Conservation (phyloP, 2,888 invertebrate species). For the Pyrochroa serraticornis region DNA sequence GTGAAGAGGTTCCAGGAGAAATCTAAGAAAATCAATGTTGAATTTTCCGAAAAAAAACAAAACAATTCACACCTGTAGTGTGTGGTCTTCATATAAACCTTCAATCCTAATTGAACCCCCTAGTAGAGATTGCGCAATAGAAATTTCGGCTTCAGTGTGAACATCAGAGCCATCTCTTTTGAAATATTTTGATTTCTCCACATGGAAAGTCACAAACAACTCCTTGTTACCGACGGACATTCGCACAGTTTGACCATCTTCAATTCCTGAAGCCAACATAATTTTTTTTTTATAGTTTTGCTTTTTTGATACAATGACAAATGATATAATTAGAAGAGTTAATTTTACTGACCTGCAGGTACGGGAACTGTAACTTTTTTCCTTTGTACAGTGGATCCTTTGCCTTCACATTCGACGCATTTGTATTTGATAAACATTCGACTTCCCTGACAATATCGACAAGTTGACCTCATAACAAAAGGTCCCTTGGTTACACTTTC, state of each 20-base stretch:
- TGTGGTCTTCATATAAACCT: conserved; percentile 95
- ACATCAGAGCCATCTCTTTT: conserved; percentile 92
- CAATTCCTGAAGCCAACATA: conserved; percentile 68
- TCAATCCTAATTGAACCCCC: conserved; percentile 93
- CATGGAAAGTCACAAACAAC: conserved; percentile 91
- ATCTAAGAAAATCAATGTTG: conserved; percentile 64
- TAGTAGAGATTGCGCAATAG: conserved; percentile 88
- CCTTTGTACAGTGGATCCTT: conserved; percentile 82
- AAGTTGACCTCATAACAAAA: conserved; percentile 96
- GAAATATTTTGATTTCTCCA: conserved; percentile 89
- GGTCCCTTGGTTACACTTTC: conserved; percentile 85
- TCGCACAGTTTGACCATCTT: conserved; percentile 96
- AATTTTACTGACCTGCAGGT: conserved; percentile 69
- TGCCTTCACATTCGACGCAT: conserved; percentile 91
- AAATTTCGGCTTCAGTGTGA: conserved; percentile 91
- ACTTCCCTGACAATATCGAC: conserved; percentile 86
- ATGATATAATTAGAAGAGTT: neutral
- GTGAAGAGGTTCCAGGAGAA: conserved; percentile 91
- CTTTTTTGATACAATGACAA: neutral
- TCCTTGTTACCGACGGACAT: conserved; percentile 92
- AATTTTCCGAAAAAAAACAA: neutral
- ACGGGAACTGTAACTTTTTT: conserved; percentile 91
- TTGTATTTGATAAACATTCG: conserved; percentile 88
- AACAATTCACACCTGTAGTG: conserved; percentile 71
- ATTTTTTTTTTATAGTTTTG: too few species aligned